These are phyloP conservation scores for Sabatieria punctata DNA, from an alignment of 2,888 invertebrate genomes.

Conservation along the genomic window DNA sequence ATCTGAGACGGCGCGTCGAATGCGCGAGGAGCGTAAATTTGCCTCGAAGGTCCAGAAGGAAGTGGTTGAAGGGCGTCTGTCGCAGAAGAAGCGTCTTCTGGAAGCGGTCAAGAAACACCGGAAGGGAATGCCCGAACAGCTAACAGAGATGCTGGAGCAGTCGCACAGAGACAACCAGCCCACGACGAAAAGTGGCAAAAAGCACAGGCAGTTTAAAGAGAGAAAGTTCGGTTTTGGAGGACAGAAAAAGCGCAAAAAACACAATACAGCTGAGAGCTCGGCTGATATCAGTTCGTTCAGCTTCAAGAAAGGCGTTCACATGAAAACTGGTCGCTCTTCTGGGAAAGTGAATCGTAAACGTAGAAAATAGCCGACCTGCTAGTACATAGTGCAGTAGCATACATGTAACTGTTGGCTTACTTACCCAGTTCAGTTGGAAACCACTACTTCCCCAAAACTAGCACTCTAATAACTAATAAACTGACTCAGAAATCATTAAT, in stretches of 20 bases:
- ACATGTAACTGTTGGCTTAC: no score
- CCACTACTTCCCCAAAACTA: no score
- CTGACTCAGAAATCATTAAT: no score
- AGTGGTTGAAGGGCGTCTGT: slow-evolving; percentile 51
- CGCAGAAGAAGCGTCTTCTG: slow-evolving; percentile 74
- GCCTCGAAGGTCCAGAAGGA: slow-evolving; percentile 51
- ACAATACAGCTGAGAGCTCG: slow-evolving; percentile 64
- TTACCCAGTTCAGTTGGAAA: no score
- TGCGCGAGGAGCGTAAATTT: slow-evolving; percentile 75
- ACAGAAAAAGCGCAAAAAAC: slow-evolving; percentile 71
- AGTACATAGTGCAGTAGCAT: no score
- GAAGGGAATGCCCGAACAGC: slow-evolving; percentile 29
- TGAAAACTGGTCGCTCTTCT: no score
- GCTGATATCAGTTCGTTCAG: slow-evolving; percentile 25
- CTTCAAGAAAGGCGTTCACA: no score
- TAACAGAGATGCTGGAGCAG: slow-evolving; percentile 24
- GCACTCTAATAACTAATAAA: no score
- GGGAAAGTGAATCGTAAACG: no score
- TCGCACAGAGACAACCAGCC: no score
- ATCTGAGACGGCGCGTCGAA: slow-evolving; percentile 70
- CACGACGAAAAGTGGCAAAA: no score
- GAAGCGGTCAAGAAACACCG: slow-evolving; percentile 77
- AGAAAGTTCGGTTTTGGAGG: slow-evolving; percentile 86
- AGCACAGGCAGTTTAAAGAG: slow-evolving; percentile 45
- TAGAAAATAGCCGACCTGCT: no score